phyloP scores from a whole-genome alignment of 2,888 invertebrate species.

The Merodon equestris region DNA sequence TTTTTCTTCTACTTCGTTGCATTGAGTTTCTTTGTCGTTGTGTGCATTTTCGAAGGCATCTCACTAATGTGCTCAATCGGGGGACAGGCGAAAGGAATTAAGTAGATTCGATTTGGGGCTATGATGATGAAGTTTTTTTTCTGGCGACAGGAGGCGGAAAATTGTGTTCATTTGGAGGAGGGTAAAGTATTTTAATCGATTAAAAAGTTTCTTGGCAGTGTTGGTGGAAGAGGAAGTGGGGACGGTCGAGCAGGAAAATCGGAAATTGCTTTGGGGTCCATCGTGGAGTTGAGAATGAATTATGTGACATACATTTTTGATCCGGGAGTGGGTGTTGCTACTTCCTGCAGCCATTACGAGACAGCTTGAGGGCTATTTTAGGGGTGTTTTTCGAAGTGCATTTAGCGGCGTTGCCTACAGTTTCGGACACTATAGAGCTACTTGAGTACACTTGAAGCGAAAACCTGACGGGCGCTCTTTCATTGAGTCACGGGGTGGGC shows the following conservation, averaged over 20 bases:
- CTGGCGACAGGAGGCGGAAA: no score
- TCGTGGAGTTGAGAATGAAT: conserved; percentile 50
- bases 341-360: no score
- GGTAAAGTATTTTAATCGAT: conserved; percentile 63
- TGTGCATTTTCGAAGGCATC: neutral
- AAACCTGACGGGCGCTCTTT: no score
- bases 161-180: neutral
- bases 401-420: no score
- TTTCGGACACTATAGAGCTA: neutral
- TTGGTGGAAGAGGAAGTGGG: no score
- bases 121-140: conserved; percentile 43
- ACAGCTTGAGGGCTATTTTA: no score
- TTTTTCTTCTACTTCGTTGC: no score
- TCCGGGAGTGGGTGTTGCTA: neutral
- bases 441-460: no score
- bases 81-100: conserved; percentile 29
- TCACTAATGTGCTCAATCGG: conserved; percentile 36
- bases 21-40: no score
- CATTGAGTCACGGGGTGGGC: no score
- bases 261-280: conserved; percentile 64
- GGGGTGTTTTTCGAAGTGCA: no score
- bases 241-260: neutral
- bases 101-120: conserved; percentile 57
- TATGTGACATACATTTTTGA: conserved; percentile 49
- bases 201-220: conserved; percentile 17